These are phyloP conservation scores for Apomyelois bistriatella DNA, from an alignment of 2,888 invertebrate genomes.

Conservation along the genomic window DNA sequence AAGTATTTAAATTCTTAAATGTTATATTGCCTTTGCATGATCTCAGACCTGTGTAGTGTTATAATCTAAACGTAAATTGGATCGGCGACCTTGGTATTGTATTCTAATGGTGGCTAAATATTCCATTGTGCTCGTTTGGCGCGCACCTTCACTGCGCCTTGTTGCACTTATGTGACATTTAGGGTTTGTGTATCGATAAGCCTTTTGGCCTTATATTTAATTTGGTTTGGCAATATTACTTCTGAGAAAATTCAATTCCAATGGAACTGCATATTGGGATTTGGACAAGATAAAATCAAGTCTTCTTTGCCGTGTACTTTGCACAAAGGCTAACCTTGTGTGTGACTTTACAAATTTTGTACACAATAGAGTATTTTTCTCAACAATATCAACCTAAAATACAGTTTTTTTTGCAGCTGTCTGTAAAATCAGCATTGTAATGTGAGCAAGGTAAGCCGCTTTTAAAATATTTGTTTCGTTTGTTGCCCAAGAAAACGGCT, in stretches of 20 bases:
- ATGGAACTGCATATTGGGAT: not conserved
- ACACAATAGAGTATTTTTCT: conserved; percentile 2
- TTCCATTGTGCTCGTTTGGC: conserved; percentile 49
- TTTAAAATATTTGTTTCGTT: conserved; percentile 18
- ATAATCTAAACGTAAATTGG: conserved; percentile 41
- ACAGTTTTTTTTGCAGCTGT: conserved; percentile 15
- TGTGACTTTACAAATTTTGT: conserved; percentile 7
- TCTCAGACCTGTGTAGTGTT: conserved; percentile 23
- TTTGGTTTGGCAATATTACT: conserved; percentile 1
- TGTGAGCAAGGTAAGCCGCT: conserved; percentile 11
- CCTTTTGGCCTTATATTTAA: conserved; percentile 5
- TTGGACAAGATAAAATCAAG: not conserved
- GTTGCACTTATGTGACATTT: conserved; percentile 27
- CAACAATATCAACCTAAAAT: not conserved
- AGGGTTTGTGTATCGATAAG: conserved; percentile 14
- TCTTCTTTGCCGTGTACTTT: not conserved
- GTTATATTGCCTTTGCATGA: not conserved
- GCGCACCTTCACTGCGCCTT: conserved; percentile 36
- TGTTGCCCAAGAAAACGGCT: conserved; percentile 11
- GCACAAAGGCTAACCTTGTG: not conserved
- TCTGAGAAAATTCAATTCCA: not conserved
- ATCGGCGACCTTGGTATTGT: conserved; percentile 62
- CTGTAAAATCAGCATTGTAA: conserved; percentile 11
- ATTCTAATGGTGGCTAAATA: conserved; percentile 62
- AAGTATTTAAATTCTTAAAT: conserved; percentile 18